Base-by-base conservation (phyloP, 2,888 invertebrate species). In the Rhyacophila evoluta region DNA sequence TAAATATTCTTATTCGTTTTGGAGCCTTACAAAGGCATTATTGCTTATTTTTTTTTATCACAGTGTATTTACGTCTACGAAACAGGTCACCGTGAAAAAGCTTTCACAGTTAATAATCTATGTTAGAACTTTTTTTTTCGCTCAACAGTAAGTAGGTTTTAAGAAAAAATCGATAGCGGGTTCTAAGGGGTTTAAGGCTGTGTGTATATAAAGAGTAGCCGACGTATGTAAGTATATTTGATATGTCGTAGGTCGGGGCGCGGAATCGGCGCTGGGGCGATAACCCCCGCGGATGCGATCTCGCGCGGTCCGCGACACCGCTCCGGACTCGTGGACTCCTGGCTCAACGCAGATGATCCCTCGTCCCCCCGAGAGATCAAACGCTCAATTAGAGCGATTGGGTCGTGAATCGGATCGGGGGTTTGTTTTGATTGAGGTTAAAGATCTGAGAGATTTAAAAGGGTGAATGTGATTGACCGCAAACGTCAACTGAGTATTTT, bases 261-360 rank as follows among this genome's bases (percentile, higher is more conserved):
- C 75, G 76, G 74, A 77, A 72, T 15, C 15, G 41, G 41, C 41
- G 41, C 15, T 41, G 15, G 15, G 41, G 41, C 55, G 71, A 75
- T 29, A 33, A 36, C 76, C 10, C 75, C 25, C 67, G 37, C 4
- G 29, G 10, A 37, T 38, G 41, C 41, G 41, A 41, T 41, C 41
- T 2, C 41, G 15, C 33, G 72, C 28, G 25, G 81, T 79, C 77
- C 74, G 80, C 82, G 69, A 68, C 79, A 71, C 67, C 79, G 67
- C 72, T 25, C 77, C 75, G 81, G 83, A 83, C 82, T 83, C 83
- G 82, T 82, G 83, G 37, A 15, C 33, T 36, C 19, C n/a, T 15
- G 41, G 4, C 19, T 0, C 19, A 15, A 5, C 41, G 41, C 12
- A 41, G 15, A 41, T 41, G 41, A 41, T 41, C 41, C 39, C 39